Base-by-base conservation (phyloP, 2,888 invertebrate genomes). In the Fabriciana adippe region DNA sequence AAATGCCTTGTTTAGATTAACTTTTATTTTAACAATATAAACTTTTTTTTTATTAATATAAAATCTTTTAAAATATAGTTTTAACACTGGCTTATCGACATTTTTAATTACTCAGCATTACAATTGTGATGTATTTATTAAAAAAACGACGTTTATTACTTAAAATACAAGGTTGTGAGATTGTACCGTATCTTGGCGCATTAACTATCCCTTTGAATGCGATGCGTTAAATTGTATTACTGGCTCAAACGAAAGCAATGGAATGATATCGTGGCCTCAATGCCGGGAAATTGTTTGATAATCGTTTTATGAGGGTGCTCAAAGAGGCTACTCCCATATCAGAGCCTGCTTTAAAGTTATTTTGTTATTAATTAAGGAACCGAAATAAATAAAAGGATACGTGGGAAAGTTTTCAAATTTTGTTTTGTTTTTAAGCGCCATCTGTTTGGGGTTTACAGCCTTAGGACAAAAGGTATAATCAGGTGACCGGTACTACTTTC, bases 221-320 rank as follows among this genome's bases (percentile, higher is more conserved):
- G 84, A 86, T 82, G 85, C 88, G 88, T 88, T 87, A 86, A 90
- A 89, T 89, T 84, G 83, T 87, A 86, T 87, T 86, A 85, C 81
- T 73, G 79, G 80, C 75, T 79, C 81, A 82, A 84, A 85, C 81
- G 80, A 80, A 56, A 78, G 79, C 81, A 80, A 84, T 82, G 81
- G 81, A 84, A 81, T 81, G 84, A 85, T 86, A 86, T 78, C 82
- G 78, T 50, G 67, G 60, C 79, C 78, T 82, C 81, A 83, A 84
- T 82, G 83, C 79, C 75, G 79, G 75, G 82, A 86, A 84, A 85
- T 88, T 84, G 87, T 88, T 90, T 86, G 88, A 87, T 91, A 89
- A 92, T 90, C 88, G 90, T 89, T 92, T 91, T 91, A 92, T 85
- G 85, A 85, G 88, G 88, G 86, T 86, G 81, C 81, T 82, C 82